phyloP scores from a whole-genome alignment of 2,113 vertebrate species.

The Alosa alosa region DNA sequence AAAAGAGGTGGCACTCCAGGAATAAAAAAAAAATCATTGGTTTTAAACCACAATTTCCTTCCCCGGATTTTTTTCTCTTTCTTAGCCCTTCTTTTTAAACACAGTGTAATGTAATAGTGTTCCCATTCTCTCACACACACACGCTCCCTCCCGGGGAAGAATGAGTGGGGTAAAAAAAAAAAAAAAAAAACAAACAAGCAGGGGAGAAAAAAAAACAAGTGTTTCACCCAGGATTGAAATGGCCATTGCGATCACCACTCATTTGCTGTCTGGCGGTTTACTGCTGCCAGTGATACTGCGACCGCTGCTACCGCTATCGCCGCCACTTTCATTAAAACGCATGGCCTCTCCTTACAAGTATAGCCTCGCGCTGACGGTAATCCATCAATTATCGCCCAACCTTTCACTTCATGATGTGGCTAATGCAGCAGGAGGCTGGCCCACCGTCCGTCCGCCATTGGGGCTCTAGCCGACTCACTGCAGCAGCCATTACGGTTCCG shows the following conservation, averaged over 20 bases:
- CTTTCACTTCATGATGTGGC: slow-evolving; percentile 59
- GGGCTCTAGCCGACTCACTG: neutral
- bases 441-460: neutral
- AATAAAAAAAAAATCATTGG: neutral
- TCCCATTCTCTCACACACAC: slow-evolving; percentile 6
- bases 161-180: slow-evolving; percentile 33
- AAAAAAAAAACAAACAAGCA: slow-evolving; percentile 18
- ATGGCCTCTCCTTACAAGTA: slow-evolving; percentile 54
- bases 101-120: slow-evolving; percentile 11
- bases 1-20: slow-evolving; percentile 6
- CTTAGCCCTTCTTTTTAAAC: slow-evolving; percentile 2
- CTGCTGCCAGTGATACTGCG: neutral
- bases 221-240: slow-evolving; percentile 41
- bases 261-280: neutral
- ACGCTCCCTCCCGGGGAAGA: slow-evolving; percentile 25
- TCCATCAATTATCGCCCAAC: slow-evolving; percentile 68
- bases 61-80: neutral
- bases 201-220: slow-evolving; percentile 29
- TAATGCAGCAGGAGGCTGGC: slow-evolving; percentile 44
- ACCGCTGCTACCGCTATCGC: neutral
- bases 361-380: slow-evolving; percentile 65
- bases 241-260: slow-evolving; percentile 39
- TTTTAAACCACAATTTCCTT: slow-evolving; percentile 13
- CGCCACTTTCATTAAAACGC: slow-evolving; percentile 60
- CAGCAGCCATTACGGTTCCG: neutral